phyloP scores from a whole-genome alignment of 2,113 vertebrate genomes.

The Neogobius melanostomus region DNA sequence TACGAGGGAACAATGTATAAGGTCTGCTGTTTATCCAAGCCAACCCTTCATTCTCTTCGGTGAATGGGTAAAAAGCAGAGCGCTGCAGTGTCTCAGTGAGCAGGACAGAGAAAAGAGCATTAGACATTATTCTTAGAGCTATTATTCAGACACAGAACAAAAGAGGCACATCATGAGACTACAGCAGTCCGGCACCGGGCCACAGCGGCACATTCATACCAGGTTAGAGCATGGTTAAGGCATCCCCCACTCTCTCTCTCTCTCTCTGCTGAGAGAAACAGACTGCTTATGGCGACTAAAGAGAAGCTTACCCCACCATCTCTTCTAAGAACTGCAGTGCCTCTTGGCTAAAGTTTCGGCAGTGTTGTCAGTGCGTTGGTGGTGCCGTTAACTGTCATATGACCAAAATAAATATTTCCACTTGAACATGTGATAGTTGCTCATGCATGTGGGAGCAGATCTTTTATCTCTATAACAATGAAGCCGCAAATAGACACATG shows the following conservation, averaged over 20 bases:
- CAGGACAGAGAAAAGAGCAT: conserved; percentile 13
- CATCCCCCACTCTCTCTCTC: conserved; percentile 5
- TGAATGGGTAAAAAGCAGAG: conserved; percentile 14
- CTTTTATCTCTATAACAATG: conserved; percentile 59
- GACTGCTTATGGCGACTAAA: conserved; percentile 46
- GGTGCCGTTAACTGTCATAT: conserved; percentile 14
- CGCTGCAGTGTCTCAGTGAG: conserved; percentile 18
- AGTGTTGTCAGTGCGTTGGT: not conserved
- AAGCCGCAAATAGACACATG: conserved; percentile 63
- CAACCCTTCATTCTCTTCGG: not conserved
- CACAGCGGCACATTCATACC: conserved; percentile 55
- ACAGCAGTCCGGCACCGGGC: conserved; percentile 52
- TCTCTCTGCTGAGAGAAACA: conserved; percentile 36
- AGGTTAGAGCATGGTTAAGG: conserved; percentile 52
- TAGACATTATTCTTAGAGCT: conserved; percentile 41
- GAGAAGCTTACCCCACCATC: conserved; percentile 30
- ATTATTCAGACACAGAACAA: conserved; percentile 55
- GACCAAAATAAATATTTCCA: conserved; percentile 26
- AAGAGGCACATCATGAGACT: conserved; percentile 55
- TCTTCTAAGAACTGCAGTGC: conserved; percentile 48
- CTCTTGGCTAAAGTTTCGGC: conserved; percentile 24
- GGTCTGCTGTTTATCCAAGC: not conserved
- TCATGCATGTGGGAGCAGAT: conserved; percentile 25
- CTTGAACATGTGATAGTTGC: conserved; percentile 10
- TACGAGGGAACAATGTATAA: not conserved